Evolutionary conservation across 1,140 invertebrate species (phyloP).

Genomic region (Papilio xuthus): DNA sequence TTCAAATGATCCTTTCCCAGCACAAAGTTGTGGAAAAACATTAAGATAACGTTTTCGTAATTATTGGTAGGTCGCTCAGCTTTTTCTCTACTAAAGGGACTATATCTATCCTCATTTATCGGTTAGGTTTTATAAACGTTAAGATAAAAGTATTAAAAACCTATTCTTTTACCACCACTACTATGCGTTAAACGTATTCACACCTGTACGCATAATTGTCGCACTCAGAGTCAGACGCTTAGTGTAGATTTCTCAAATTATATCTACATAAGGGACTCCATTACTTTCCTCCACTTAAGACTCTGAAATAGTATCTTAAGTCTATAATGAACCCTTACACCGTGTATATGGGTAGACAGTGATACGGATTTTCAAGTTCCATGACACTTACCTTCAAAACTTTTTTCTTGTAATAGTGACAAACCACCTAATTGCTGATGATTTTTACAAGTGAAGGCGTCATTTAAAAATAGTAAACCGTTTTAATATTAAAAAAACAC

Average conservation of each 20-base stretch:
- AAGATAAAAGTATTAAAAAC: neutral
- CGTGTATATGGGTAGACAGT: neutral
- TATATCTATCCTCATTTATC: neutral
- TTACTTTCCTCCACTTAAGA: neutral
- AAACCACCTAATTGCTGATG: no score
- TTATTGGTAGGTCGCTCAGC: slow-evolving; percentile 34
- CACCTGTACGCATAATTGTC: neutral
- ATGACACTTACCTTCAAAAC: no score
- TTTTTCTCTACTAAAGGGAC: slow-evolving; percentile 17
- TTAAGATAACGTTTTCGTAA: slow-evolving; percentile 39
- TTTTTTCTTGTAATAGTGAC: no score
- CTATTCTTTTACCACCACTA: neutral
- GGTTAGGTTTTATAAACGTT: neutral
- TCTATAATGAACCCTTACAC: neutral
- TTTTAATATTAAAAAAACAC: no score
- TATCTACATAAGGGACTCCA: neutral
- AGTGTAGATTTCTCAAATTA: neutral
- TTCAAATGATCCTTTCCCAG: slow-evolving; percentile 23
- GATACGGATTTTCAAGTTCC: neutral
- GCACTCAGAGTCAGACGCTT: neutral
- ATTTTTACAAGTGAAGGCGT: no score
- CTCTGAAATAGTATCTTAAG: neutral
- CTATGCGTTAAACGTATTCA: neutral
- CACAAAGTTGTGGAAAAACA: slow-evolving; percentile 34
- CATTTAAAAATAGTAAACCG: no score